A percentile compares a stretch with the other conserved stretches of the same genome.
Conservation (phyloP, 1,140 invertebrate genomes). For the Brachionus paranguensis region DNA sequence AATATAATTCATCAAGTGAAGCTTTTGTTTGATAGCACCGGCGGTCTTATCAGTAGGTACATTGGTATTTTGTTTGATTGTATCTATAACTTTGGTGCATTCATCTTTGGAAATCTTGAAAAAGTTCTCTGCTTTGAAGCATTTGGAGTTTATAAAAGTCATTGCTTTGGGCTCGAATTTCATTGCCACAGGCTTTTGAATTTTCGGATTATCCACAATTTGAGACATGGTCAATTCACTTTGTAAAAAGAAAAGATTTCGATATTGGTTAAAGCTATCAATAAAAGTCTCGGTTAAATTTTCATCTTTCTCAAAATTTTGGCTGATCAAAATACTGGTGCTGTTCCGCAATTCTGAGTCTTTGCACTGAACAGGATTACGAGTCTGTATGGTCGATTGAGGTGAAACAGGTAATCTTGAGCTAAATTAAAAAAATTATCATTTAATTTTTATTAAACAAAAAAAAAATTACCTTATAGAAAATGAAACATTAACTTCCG, state of each 20-base stretch:
- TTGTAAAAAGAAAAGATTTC: slow-evolving; percentile 21
- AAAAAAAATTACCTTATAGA: slow-evolving; percentile 1
- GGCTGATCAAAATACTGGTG: neutral
- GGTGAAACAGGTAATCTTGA: slow-evolving; percentile 23
- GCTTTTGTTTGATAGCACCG: slow-evolving; percentile 37
- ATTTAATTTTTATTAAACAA: neutral
- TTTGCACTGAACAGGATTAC: slow-evolving; percentile 31
- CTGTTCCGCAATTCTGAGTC: slow-evolving; percentile 1
- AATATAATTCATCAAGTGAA: slow-evolving; percentile 52
- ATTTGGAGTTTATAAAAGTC: slow-evolving; percentile 43
- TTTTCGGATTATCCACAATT: slow-evolving; percentile 43
- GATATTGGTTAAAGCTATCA: neutral
- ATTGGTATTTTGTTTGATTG: slow-evolving; percentile 44
- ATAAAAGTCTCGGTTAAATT: neutral
- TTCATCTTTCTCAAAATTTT: slow-evolving; percentile 33
- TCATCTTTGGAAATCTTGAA: slow-evolving; percentile 48
- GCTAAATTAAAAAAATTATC: neutral
- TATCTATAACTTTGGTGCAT: slow-evolving; percentile 46
- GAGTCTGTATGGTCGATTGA: slow-evolving; percentile 24
- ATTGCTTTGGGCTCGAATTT: slow-evolving; percentile 52
- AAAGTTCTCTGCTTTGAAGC: slow-evolving; percentile 46
- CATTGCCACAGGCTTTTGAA: slow-evolving; percentile 48
- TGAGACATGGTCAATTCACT: slow-evolving; percentile 25
- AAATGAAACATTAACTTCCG: slow-evolving; percentile 38
- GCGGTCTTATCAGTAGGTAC: neutral